phyloP scores from a whole-genome alignment of 2,888 invertebrate species.

The Drosophila anomalata region DNA sequence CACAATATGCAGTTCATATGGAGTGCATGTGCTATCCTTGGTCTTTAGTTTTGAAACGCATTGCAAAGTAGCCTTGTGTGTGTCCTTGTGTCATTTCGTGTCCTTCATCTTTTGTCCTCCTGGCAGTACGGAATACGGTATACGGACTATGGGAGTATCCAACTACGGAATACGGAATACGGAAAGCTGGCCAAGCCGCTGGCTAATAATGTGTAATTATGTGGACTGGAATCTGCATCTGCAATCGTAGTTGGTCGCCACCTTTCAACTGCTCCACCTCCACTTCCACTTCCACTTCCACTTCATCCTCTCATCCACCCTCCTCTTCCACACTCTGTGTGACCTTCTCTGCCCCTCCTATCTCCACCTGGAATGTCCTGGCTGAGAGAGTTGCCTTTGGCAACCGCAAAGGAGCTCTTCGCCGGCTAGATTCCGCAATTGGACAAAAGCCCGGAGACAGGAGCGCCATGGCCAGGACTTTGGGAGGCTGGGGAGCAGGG shows the following conservation, averaged over 20 bases:
- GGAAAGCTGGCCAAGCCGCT: background rate
- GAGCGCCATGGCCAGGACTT: background rate
- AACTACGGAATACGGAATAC: background rate
- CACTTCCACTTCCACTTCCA: background rate
- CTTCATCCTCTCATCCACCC: background rate
- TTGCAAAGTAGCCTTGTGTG: background rate
- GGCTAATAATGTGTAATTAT: constrained; percentile 21
- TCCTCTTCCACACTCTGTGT: background rate
- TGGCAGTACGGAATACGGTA: background rate
- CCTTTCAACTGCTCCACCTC: background rate
- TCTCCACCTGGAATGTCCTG: background rate
- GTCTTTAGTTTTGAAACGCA: background rate
- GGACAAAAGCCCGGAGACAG: background rate
- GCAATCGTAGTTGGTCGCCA: background rate
- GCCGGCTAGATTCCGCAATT: constrained; percentile 5
- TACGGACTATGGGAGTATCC: background rate
- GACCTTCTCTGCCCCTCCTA: background rate
- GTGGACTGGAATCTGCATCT: constrained; percentile 4
- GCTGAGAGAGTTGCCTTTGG: constrained; percentile 4
- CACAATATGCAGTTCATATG: background rate
- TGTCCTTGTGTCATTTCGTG: background rate
- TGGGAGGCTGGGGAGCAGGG: background rate
- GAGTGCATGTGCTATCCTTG: background rate
- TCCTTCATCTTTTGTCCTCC: constrained; percentile 1
- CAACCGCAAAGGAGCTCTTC: constrained; percentile 7